Conservation (phyloP, 2,113 vertebrate species). For the Hippolais icterina region DNA sequence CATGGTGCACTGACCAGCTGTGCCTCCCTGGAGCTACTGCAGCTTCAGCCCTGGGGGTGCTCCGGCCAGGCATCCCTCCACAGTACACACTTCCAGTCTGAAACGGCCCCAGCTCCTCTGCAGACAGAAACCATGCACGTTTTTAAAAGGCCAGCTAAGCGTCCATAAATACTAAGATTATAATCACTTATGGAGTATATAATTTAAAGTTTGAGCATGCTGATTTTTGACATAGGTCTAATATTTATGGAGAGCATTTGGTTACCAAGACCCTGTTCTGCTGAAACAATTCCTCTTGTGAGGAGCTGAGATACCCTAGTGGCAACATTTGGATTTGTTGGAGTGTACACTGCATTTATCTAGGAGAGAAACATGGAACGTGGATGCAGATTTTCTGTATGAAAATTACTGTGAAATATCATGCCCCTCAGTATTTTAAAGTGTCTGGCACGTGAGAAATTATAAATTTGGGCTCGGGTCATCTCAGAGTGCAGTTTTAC, state of each 20-base stretch:
- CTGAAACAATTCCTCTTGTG: background rate
- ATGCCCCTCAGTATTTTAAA: background rate
- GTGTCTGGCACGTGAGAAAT: background rate
- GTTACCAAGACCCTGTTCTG: background rate
- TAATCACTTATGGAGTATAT: background rate
- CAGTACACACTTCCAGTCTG: background rate
- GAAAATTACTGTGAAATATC: background rate
- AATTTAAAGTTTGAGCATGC: background rate
- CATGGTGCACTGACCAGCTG: accelerated
- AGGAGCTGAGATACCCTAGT: background rate
- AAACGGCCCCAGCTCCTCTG: background rate
- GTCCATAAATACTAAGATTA: background rate
- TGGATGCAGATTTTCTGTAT: background rate
- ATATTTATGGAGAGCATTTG: background rate
- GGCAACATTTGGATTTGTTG: background rate
- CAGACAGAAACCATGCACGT: accelerated
- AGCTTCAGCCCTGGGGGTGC: background rate
- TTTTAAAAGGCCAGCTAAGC: background rate
- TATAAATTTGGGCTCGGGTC: background rate
- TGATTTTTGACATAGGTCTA: background rate
- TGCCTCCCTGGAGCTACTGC: background rate
- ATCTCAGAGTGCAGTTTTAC: background rate
- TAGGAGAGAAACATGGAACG: background rate
- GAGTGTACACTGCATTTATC: background rate
- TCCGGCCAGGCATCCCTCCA: background rate